These are phyloP conservation scores for Drosophila macrospina DNA, from an alignment of 2,888 invertebrate species.

Conservation along the genomic window DNA sequence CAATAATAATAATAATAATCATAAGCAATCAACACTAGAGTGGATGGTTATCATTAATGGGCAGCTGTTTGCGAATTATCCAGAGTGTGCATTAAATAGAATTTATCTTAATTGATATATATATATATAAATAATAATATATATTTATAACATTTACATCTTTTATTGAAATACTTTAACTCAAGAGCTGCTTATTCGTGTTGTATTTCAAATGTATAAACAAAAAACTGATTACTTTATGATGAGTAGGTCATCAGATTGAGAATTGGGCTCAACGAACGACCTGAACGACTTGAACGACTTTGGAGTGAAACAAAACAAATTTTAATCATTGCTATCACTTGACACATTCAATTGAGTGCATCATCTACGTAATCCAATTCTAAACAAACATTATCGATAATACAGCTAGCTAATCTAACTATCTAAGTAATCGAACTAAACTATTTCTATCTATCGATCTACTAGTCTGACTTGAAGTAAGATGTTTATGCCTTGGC, in stretches of 20 bases:
- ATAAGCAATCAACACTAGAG: background rate
- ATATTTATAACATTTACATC: no score
- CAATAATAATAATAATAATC: conserved; percentile 1
- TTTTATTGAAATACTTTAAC: no score
- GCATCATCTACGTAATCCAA: conserved; percentile 12
- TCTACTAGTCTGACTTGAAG: background rate
- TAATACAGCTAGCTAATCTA: no score
- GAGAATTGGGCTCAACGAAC: conserved; percentile 26
- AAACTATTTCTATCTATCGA: conserved; percentile 7
- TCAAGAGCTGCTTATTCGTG: background rate
- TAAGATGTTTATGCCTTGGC: background rate
- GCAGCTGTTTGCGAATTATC: background rate
- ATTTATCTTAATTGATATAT: background rate
- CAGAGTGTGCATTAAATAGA: background rate
- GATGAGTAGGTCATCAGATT: conserved; percentile 24
- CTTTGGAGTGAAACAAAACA: conserved; percentile 15
- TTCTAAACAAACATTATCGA: no score
- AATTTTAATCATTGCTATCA: conserved; percentile 18
- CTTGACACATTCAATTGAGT: conserved; percentile 14
- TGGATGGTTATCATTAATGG: background rate
- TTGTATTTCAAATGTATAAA: background rate
- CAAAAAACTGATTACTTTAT: conserved; percentile 18
- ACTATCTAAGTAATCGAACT: no score
- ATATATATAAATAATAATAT: background rate
- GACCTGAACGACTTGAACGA: background rate